phyloP scores from a whole-genome alignment of 2,888 invertebrate species.

The Ormyrus rosae region DNA sequence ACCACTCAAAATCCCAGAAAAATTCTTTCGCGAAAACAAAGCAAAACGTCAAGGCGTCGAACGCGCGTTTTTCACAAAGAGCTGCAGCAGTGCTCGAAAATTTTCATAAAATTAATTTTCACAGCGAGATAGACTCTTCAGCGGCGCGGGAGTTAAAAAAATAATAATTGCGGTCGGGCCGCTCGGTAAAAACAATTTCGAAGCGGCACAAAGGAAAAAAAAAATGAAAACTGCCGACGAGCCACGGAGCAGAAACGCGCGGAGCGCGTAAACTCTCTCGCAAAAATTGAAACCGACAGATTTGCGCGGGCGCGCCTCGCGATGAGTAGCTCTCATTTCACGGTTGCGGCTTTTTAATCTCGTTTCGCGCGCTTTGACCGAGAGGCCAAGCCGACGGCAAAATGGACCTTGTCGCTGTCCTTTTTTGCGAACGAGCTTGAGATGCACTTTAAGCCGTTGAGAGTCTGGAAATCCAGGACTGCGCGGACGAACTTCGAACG shows the following conservation, averaged over 20 bases:
- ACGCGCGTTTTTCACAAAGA: background rate
- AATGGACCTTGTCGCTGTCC: too few species aligned
- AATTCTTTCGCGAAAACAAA: too few species aligned
- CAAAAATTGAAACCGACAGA: conserved; percentile 44
- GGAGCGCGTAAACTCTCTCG: background rate
- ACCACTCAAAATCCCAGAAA: too few species aligned
- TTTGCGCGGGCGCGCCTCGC: conserved; percentile 26
- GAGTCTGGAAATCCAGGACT: too few species aligned
- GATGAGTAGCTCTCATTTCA: conserved; percentile 39
- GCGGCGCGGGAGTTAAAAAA: conserved; percentile 5
- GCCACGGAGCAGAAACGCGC: conserved; percentile 10
- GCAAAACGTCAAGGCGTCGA: too few species aligned
- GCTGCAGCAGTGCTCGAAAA: background rate
- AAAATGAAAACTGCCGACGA: too few species aligned
- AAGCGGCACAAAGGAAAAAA: background rate
- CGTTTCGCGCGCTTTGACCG: background rate
- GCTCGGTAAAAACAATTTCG: conserved; percentile 13
- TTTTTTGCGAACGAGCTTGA: too few species aligned
- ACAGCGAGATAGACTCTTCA: conserved; percentile 26
- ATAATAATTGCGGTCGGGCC: conserved; percentile 22
- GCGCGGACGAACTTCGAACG: too few species aligned
- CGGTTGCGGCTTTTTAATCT: conserved; percentile 47
- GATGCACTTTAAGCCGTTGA: too few species aligned
- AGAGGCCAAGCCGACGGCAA: too few species aligned
- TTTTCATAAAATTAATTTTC: conserved; percentile 39